These are phyloP conservation scores for Scyliorhinus canicula DNA, from an alignment of 2,797 vertebrate genomes.

Conservation along the genomic window DNA sequence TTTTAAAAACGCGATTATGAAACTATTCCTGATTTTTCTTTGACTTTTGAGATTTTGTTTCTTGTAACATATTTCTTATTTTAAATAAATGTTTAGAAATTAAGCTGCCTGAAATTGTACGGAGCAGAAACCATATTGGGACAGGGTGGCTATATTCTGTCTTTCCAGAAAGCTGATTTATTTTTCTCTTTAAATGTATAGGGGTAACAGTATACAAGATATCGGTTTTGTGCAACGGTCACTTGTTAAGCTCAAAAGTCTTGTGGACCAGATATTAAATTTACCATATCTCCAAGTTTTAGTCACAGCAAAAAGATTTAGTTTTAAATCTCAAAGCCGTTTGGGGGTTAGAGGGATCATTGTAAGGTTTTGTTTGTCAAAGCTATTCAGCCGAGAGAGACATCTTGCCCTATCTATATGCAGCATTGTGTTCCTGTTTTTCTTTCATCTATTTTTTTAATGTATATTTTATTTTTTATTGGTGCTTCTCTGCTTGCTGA, in stretches of 20 bases:
- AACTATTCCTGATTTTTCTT: background rate
- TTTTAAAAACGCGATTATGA: background rate
- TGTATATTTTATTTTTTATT: background rate
- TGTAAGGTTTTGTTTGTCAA: background rate
- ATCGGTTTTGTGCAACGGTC: background rate
- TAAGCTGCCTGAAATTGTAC: background rate
- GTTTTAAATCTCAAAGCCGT: background rate
- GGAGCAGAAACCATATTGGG: background rate
- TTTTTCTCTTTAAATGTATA: background rate
- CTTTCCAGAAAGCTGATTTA: background rate
- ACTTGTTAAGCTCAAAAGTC: background rate
- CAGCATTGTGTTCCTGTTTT: background rate
- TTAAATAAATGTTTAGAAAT: conserved; percentile 32
- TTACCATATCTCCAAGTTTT: background rate
- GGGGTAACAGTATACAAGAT: background rate
- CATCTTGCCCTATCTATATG: background rate
- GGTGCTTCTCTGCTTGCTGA: background rate
- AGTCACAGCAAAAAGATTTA: background rate
- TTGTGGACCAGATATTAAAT: background rate
- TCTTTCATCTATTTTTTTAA: background rate
- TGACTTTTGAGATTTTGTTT: background rate
- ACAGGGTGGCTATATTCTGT: background rate
- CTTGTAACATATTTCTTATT: conserved; percentile 5
- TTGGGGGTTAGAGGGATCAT: background rate
- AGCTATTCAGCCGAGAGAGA: background rate